Percentiles rank a stretch among this genome's conserved stretches.
Evolutionary conservation across 2,888 invertebrate genomes (phyloP).

Genomic region (Cheilosia impressa): DNA sequence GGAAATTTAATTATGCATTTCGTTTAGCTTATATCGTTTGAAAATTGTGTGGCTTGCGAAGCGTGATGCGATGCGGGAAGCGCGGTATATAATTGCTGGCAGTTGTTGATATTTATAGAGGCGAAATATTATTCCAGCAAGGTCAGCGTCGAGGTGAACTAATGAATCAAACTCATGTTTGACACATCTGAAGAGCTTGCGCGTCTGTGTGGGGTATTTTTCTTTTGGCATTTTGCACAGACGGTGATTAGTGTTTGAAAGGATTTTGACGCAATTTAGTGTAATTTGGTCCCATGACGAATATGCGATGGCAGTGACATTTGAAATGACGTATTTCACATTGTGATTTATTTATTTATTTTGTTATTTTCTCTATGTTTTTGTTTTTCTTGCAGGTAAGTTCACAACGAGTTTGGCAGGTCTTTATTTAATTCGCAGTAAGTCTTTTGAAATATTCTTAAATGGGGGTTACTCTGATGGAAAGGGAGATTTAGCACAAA

Average conservation of each 20-base stretch:
- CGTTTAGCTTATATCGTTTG: not conserved
- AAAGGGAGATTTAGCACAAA: too few species aligned
- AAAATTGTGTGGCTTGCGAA: not conserved
- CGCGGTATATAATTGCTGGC: not conserved
- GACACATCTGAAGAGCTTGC: slow-evolving; percentile 23
- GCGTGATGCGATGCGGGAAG: not conserved
- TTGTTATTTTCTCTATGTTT: too few species aligned
- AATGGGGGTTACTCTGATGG: too few species aligned
- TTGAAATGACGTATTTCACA: not conserved
- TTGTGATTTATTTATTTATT: not conserved
- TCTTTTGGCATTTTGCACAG: not conserved
- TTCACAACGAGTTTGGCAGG: too few species aligned
- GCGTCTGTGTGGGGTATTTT: not conserved
- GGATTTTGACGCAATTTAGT: slow-evolving; percentile 5
- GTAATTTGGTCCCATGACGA: slow-evolving; percentile 5
- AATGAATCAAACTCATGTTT: slow-evolving; percentile 54
- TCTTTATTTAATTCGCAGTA: too few species aligned
- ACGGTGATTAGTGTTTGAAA: not conserved
- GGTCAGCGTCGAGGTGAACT: slow-evolving; percentile 49
- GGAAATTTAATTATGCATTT: slow-evolving; percentile 65
- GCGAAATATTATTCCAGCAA: slow-evolving; percentile 44
- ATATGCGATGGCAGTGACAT: not conserved
- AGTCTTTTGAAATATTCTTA: too few species aligned
- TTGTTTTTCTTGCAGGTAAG: too few species aligned
- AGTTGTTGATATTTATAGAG: slow-evolving; percentile 24